Percentiles rank a stretch among this genome's conserved stretches.
These are phyloP conservation scores for Trichomycterus rosablanca DNA, from an alignment of 2,113 vertebrate species.

Conservation along the genomic window DNA sequence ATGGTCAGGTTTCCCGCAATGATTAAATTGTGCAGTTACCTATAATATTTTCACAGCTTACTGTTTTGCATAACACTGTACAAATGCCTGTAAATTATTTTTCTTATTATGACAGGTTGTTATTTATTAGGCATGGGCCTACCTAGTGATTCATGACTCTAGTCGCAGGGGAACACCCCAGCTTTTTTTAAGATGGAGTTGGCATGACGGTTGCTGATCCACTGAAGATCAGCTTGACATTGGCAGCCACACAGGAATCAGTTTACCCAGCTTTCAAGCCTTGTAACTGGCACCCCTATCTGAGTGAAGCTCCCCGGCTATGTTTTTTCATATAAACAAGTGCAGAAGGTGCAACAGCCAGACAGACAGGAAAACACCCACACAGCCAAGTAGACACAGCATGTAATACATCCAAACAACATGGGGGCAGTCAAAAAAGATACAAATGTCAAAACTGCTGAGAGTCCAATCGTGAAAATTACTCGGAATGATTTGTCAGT, in stretches of 20 bases:
- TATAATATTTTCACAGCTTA: too few species aligned
- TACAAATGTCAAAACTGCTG: background rate
- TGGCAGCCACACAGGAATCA: slow-evolving; percentile 45
- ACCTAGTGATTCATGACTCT: slow-evolving; percentile 10
- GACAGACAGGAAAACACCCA: slow-evolving; percentile 14
- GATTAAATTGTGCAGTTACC: too few species aligned
- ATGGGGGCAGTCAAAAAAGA: background rate
- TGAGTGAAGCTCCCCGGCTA: background rate
- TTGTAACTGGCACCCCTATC: slow-evolving; percentile 23
- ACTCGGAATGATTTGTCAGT: too few species aligned
- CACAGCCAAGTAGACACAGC: slow-evolving; percentile 2
- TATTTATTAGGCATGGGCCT: slow-evolving; percentile 9
- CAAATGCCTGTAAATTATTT: too few species aligned
- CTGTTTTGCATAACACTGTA: too few species aligned
- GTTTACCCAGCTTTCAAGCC: slow-evolving; percentile 33
- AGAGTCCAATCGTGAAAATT: background rate
- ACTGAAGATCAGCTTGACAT: slow-evolving; percentile 43
- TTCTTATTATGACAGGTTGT: background rate
- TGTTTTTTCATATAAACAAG: slow-evolving; percentile 5
- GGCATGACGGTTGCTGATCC: slow-evolving; percentile 35
- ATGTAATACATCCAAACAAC: background rate
- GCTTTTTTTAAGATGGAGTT: slow-evolving; percentile 3
- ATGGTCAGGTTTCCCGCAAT: too few species aligned
- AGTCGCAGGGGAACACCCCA: slow-evolving; percentile 12
- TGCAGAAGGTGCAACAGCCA: slow-evolving; percentile 23